Evolutionary conservation across 2,797 vertebrate genomes (phyloP), one percentile per base, ranked within the genome.

Genomic region (Halcyon smyrnensis): DNA sequence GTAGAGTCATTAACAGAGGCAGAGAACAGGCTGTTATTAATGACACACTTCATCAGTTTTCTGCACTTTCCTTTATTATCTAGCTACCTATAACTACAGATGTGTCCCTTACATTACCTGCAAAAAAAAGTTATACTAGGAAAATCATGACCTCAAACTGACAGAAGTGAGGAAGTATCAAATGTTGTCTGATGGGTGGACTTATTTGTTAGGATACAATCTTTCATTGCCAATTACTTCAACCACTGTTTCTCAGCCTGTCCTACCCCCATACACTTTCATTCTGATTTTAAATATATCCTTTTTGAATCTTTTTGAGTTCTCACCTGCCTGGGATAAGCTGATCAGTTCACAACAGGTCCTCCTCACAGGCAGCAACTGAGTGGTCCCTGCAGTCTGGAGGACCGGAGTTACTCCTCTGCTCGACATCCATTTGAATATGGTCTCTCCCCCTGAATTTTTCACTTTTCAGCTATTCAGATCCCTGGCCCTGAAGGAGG

Each of bases 341-440:
- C 15, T 24, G 51, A 32, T n/a, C 11, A 45, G 37, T 10, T 21
- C 0, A 0, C 2, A 1, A 65, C 11, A 74, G 14, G 23, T 57
- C 17, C 20, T 60, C 7, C 21, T 24, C 2, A 0, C 39, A 25
- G 48, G 12, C 41, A 73, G 41, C 50, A 54, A 9, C 39, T 13
- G 2, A 7, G 17, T 2, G 17, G 8, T 59, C 46, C 34, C 5
- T 41, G 76, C 11, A 75, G 15, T 56, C 64, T 48, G 48, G 21
- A 64, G 48, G 48, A 8, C 8, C 28, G 7, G n/a, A 77, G 50
- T 25, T 25, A 2, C 20, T 7, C 20, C 18, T 63, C 48, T 1
- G 6, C 21, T 81, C 39, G 36, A 34, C 17, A 36, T 2, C 19
- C 13, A 0, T 4, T 24, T 64, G 77, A 64, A 91, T 70, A 53